Conservation (phyloP, 2,113 vertebrate species). For the Dendrocopos noguchii region DNA sequence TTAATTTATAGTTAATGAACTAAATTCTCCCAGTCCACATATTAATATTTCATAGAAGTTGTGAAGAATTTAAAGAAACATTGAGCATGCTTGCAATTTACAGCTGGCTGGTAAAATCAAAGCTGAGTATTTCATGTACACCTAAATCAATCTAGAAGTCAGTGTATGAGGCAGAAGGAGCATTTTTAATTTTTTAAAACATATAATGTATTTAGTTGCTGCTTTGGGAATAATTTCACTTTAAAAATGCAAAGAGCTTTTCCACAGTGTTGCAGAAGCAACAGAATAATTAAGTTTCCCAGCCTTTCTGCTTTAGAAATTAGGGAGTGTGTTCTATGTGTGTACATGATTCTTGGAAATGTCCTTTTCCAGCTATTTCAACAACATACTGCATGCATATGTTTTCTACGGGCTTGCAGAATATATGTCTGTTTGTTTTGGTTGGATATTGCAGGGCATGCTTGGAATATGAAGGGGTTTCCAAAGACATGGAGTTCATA, state of each 20-base stretch:
- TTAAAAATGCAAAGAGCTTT: not conserved
- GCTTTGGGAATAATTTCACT: constrained; percentile 25
- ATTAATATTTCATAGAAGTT: constrained; percentile 54
- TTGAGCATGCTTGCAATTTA: not conserved
- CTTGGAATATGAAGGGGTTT: not conserved
- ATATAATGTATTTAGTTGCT: not conserved
- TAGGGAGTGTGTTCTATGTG: not conserved
- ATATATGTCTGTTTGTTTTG: not conserved
- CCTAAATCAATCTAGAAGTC: constrained; percentile 5
- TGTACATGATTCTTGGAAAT: not conserved
- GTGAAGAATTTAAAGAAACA: constrained; percentile 46
- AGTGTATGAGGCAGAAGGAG: not conserved
- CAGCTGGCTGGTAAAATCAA: constrained; percentile 2
- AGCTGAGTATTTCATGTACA: not conserved
- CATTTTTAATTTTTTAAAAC: not conserved
- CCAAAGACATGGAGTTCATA: not conserved
- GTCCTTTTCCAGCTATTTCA: not conserved
- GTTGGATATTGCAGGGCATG: not conserved
- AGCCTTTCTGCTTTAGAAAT: not conserved
- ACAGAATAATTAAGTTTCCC: not conserved
- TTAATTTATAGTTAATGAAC: constrained; percentile 53
- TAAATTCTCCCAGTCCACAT: constrained; percentile 42
- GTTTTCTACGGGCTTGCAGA: not conserved
- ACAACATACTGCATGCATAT: not conserved
- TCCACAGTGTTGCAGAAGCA: not conserved